Conservation (phyloP, 2,888 invertebrate species). For the Cosmopolites sordidus region DNA sequence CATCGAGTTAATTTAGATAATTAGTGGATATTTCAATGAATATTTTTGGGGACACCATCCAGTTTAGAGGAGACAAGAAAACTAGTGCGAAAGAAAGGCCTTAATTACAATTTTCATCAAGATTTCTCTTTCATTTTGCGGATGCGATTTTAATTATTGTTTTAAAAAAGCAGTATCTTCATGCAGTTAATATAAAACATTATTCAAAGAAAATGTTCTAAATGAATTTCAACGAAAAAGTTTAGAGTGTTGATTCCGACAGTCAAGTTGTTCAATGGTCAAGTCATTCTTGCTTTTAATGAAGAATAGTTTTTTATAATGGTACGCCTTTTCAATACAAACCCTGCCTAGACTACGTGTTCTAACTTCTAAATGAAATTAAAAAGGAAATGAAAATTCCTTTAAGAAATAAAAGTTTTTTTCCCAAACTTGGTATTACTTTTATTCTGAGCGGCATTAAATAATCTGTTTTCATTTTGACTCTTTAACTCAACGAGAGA, state of each 20-base stretch:
- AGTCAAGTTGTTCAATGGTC: slow-evolving; percentile 34
- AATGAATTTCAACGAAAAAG: slow-evolving; percentile 37
- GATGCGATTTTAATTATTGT: too few relatives aligned
- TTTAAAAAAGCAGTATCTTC: slow-evolving; percentile 34
- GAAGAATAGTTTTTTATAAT: slow-evolving; percentile 33
- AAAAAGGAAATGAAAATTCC: slow-evolving; percentile 35
- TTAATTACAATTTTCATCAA: too few relatives aligned
- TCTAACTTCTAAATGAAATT: slow-evolving; percentile 25
- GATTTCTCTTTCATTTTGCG: too few relatives aligned
- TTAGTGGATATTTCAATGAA: too few relatives aligned
- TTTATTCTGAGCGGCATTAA: slow-evolving; percentile 14
- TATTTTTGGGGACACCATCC: too few relatives aligned
- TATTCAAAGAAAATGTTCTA: slow-evolving; percentile 40
- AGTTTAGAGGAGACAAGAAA: too few relatives aligned
- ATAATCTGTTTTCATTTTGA: slow-evolving; percentile 18
- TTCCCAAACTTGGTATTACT: slow-evolving; percentile 24
- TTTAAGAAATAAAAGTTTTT: slow-evolving; percentile 32
- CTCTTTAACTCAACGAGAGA: slow-evolving; percentile 13
- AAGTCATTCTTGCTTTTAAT: slow-evolving; percentile 34
- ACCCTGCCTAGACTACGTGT: slow-evolving; percentile 32
- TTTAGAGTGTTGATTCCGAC: slow-evolving; percentile 37
- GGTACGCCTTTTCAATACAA: slow-evolving; percentile 34
- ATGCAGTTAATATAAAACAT: slow-evolving; percentile 42
- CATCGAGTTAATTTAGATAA: too few relatives aligned
- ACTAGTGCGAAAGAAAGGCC: too few relatives aligned